Percentiles rank a stretch among this genome's conserved stretches.
Conservation (phyloP, 2,113 vertebrate genomes). For the Petaurus breviceps region DNA sequence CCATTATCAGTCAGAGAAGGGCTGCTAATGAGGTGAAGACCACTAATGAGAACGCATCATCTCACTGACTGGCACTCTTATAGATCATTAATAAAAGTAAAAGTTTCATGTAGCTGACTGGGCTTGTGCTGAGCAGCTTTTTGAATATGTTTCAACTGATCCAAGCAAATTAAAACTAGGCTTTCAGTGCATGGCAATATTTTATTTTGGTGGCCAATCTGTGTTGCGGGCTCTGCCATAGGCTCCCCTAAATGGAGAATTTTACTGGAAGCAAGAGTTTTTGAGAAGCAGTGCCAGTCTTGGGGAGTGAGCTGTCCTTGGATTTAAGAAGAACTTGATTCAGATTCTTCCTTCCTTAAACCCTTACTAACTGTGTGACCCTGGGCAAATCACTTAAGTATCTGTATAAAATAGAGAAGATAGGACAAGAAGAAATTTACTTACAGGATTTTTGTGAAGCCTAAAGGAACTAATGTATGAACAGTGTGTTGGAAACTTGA, state of each 20-base stretch:
- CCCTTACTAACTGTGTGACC: background rate
- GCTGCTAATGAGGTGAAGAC: constrained; percentile 55
- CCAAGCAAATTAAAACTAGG: constrained; percentile 49
- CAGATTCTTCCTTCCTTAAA: background rate
- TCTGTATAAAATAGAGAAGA: background rate
- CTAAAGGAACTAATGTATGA: background rate
- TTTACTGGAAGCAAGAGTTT: constrained; percentile 62
- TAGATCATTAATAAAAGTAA: constrained; percentile 66
- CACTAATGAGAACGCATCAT: constrained; percentile 38
- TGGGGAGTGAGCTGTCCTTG: background rate
- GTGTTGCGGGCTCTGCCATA: constrained; percentile 43
- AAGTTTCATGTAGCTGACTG: constrained; percentile 58
- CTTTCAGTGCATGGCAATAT: background rate
- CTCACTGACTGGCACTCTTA: constrained; percentile 15
- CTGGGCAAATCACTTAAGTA: background rate
- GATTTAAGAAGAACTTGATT: background rate
- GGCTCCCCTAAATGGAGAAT: constrained; percentile 63
- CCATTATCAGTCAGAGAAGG: constrained; percentile 53
- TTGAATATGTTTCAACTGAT: background rate
- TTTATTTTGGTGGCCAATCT: background rate
- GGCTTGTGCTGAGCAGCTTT: constrained; percentile 35
- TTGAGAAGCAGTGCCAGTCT: background rate
- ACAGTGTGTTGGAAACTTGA: background rate
- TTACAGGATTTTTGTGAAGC: background rate
- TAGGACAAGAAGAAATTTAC: background rate